Percentiles rank a stretch among this genome's conserved stretches.
Evolutionary conservation across 2,888 invertebrate genomes (phyloP).

Genomic region (Ochropacha duplaris): DNA sequence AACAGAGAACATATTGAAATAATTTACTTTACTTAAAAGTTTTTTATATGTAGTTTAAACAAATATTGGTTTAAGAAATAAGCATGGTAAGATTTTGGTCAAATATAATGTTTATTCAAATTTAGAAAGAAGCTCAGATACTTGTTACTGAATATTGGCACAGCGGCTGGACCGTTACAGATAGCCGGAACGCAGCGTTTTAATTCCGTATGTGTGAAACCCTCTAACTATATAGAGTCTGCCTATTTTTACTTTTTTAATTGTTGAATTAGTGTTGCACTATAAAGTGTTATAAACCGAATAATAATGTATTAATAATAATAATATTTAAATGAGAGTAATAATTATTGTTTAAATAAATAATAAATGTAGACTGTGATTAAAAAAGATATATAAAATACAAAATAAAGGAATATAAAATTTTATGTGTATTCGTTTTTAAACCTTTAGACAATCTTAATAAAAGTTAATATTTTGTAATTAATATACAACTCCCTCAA

Average conservation of each 20-base stretch:
- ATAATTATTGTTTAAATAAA: constrained; percentile 14
- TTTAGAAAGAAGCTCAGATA: not conserved
- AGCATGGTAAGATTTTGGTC: too few relatives aligned
- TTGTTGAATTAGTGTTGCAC: constrained; percentile 29
- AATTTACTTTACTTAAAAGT: too few relatives aligned
- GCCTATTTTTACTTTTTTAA: constrained; percentile 46
- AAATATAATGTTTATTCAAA: not conserved
- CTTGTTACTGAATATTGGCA: not conserved
- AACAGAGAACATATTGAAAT: too few relatives aligned
- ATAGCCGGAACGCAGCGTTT: constrained; percentile 41
- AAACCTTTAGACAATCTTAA: too few relatives aligned
- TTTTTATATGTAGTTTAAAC: too few relatives aligned
- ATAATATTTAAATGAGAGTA: constrained; percentile 22
- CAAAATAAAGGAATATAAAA: constrained; percentile 6
- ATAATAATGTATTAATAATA: constrained; percentile 38
- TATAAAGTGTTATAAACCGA: constrained; percentile 21
- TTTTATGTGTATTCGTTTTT: not conserved
- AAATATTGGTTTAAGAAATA: too few relatives aligned
- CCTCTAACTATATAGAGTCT: constrained; percentile 27
- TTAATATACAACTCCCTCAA: too few relatives aligned
- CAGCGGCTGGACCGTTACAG: constrained; percentile 37
- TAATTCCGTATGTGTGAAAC: constrained; percentile 34
- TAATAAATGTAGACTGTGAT: constrained; percentile 45
- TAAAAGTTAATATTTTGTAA: not conserved
- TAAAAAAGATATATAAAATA: constrained; percentile 27